Percentiles rank a stretch among this genome's conserved stretches.
Conservation (phyloP, 2,797 vertebrate genomes). For the Rhinogobio ventralis region DNA sequence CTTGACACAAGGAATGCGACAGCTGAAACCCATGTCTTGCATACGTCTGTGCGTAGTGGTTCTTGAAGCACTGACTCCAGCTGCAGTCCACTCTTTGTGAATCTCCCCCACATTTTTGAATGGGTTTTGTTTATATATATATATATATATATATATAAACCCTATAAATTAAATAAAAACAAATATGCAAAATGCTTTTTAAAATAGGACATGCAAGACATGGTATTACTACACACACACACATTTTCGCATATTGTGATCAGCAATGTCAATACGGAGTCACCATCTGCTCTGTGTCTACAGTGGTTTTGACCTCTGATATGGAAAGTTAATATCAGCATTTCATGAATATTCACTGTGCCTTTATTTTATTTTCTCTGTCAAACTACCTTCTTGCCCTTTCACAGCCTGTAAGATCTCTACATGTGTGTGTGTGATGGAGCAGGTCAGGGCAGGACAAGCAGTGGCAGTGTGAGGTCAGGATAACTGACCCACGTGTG, state of each 20-base stretch:
- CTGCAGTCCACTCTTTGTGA: too few relatives aligned
- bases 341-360: background rate
- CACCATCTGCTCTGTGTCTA: slow-evolving; percentile 8
- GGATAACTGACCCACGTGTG: slow-evolving; percentile 27
- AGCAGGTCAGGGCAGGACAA: slow-evolving; percentile 50
- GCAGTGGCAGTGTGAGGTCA: slow-evolving; percentile 42
- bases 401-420: slow-evolving; percentile 12
- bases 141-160: too few relatives aligned
- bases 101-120: too few relatives aligned
- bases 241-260: background rate
- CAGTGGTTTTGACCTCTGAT: background rate
- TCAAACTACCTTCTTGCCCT: slow-evolving; percentile 13
- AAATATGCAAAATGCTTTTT: background rate
- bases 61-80: too few relatives aligned
- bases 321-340: slow-evolving; percentile 17
- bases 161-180: too few relatives aligned
- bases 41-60: too few relatives aligned
- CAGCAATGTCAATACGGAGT: background rate
- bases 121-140: too few relatives aligned
- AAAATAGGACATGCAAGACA: background rate
- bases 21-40: too few relatives aligned
- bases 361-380: background rate
- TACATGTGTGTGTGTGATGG: slow-evolving; percentile 8
- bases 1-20: too few relatives aligned
- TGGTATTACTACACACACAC: background rate